phyloP scores from a whole-genome alignment of 2,888 invertebrate species.

The Cryptocheilus praepositus region DNA sequence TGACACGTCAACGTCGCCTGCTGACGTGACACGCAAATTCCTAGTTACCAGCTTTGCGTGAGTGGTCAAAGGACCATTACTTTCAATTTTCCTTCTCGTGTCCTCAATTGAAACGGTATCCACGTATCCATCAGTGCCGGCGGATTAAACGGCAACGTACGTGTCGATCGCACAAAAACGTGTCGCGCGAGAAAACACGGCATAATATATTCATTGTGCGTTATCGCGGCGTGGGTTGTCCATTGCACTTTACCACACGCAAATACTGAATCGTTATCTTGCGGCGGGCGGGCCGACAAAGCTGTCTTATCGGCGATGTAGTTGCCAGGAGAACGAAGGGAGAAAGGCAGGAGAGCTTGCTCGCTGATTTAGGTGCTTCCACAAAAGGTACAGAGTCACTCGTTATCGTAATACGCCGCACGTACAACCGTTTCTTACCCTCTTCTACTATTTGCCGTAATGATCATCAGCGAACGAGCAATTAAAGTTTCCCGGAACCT shows the following conservation, averaged over 20 bases:
- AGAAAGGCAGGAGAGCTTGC: not conserved
- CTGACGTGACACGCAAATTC: too few relatives aligned
- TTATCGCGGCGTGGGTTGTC: conserved; percentile 17
- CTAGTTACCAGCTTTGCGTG: too few relatives aligned
- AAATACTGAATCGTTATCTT: conserved; percentile 7
- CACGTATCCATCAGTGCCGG: too few relatives aligned
- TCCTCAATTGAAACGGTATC: too few relatives aligned
- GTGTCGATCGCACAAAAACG: not conserved
- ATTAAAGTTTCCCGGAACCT: not conserved
- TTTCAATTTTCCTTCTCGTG: not conserved
- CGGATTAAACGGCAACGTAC: too few relatives aligned
- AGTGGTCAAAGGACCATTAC: not conserved
- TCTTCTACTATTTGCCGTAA: not conserved
- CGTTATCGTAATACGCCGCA: too few relatives aligned
- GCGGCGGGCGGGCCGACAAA: conserved; percentile 23
- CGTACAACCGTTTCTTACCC: too few relatives aligned
- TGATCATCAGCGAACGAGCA: not conserved
- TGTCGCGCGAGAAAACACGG: not conserved
- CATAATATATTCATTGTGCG: conserved; percentile 29
- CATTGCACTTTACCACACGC: conserved; percentile 4
- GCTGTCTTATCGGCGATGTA: not conserved
- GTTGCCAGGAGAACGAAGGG: not conserved
- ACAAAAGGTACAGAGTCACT: conserved; percentile 4
- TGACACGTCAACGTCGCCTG: too few relatives aligned
- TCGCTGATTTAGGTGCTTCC: not conserved